These are phyloP conservation scores for Pedionomus torquatus DNA, from an alignment of 2,113 vertebrate genomes.

Conservation along the genomic window DNA sequence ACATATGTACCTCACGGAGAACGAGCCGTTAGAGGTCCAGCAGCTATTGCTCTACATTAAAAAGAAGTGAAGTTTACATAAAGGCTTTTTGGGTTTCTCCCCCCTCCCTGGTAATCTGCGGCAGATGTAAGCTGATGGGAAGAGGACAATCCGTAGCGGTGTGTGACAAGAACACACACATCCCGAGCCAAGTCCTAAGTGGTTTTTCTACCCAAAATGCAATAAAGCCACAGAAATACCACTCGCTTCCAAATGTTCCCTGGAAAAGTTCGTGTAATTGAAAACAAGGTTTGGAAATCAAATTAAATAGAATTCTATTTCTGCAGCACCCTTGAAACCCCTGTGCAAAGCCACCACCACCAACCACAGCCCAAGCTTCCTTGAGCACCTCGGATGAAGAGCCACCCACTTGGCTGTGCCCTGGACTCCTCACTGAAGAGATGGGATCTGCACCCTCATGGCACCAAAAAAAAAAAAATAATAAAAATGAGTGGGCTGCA, in stretches of 20 bases:
- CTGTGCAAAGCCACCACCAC: accelerated
- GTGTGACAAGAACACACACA: not conserved
- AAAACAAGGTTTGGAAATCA: not conserved
- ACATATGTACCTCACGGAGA: constrained; percentile 68
- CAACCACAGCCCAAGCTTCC: not conserved
- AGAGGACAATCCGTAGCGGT: not conserved
- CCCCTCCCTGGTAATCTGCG: not conserved
- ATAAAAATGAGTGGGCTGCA: not conserved
- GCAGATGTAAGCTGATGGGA: not conserved
- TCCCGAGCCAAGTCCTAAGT: accelerated
- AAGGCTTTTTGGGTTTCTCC: not conserved
- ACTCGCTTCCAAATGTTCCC: not conserved
- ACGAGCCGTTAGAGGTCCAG: not conserved
- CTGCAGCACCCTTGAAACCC: too few relatives aligned
- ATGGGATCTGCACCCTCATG: accelerated
- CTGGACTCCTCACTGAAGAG: not conserved
- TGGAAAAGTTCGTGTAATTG: accelerated
- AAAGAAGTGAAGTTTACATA: constrained; percentile 1
- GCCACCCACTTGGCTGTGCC: too few relatives aligned
- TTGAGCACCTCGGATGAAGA: not conserved
- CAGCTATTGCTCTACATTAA: constrained; percentile 10
- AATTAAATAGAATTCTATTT: not conserved
- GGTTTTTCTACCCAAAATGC: not conserved
- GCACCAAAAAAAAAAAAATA: too few relatives aligned
- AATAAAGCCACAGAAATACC: not conserved